These are phyloP conservation scores for Borostomias antarcticus DNA, from an alignment of 2,797 vertebrate genomes.

Conservation along the genomic window DNA sequence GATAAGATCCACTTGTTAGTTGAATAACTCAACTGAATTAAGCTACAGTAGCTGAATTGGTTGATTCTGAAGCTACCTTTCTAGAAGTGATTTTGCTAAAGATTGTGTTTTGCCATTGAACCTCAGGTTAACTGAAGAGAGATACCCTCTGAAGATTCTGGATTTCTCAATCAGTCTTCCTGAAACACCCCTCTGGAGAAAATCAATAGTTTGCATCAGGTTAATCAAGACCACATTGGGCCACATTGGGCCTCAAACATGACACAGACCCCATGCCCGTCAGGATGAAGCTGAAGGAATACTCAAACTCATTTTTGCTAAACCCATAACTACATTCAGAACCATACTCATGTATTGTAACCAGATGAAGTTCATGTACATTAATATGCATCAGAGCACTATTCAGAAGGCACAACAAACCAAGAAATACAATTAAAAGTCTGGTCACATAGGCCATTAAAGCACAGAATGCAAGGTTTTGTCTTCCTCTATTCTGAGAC, in stretches of 20 bases:
- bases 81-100: too few species aligned
- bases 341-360: constrained; percentile 10
- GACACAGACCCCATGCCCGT: background rate
- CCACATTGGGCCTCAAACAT: background rate
- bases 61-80: too few species aligned
- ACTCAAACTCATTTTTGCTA: background rate
- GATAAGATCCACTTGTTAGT: too few species aligned
- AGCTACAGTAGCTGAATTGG: too few species aligned
- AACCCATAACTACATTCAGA: constrained; percentile 3
- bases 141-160: background rate
- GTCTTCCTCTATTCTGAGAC: constrained; percentile 28
- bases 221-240: background rate
- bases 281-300: background rate
- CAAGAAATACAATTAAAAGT: constrained; percentile 21
- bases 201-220: too few species aligned
- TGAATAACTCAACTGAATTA: too few species aligned
- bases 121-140: background rate
- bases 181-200: background rate
- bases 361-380: constrained; percentile 15
- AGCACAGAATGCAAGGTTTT: constrained; percentile 9
- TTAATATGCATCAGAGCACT: background rate
- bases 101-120: background rate
- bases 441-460: constrained; percentile 11
- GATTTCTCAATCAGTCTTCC: background rate
- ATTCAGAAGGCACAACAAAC: constrained; percentile 14